Conservation (phyloP, 2,888 invertebrate species). For the Girardia tigrina region DNA sequence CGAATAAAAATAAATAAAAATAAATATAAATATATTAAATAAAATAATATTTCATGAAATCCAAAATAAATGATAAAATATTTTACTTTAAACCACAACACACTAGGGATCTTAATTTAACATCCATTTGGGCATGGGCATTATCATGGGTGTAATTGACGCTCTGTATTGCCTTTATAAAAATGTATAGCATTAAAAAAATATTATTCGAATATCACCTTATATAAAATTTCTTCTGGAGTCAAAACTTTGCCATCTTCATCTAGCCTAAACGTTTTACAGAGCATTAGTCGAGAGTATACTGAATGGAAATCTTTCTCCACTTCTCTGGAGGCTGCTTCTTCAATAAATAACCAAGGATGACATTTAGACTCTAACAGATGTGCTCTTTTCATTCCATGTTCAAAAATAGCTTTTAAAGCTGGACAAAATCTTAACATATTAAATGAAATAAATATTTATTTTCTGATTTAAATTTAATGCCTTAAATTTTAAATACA, state of each 20-base stretch:
- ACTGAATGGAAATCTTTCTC: constrained; percentile 95
- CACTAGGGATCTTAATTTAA: constrained; percentile 81
- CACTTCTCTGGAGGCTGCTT: constrained; percentile 84
- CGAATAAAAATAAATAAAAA: no score
- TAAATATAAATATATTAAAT: no score
- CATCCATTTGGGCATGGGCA: constrained; percentile 94
- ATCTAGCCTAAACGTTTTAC: constrained; percentile 75
- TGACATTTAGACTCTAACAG: constrained; percentile 66
- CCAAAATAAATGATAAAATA: no score
- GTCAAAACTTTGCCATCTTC: constrained; percentile 97
- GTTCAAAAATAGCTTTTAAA: constrained; percentile 77
- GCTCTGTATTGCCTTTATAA: constrained; percentile 79
- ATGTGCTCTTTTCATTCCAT: constrained; percentile 79
- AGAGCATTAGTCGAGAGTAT: constrained; percentile 82
- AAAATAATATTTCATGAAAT: no score
- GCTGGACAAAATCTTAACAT: constrained; percentile 64
- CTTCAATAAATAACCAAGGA: constrained; percentile 96
- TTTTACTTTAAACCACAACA: constrained; percentile 84
- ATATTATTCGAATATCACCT: constrained; percentile 52
- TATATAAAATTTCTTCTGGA: constrained; percentile 67
- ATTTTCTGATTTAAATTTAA: no score
- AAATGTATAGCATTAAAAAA: no score
- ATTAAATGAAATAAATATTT: background rate
- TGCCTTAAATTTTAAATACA: no score
- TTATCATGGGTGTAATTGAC: constrained; percentile 88